Conservation (phyloP, 2,113 vertebrate species). For the Prinia subflava region DNA sequence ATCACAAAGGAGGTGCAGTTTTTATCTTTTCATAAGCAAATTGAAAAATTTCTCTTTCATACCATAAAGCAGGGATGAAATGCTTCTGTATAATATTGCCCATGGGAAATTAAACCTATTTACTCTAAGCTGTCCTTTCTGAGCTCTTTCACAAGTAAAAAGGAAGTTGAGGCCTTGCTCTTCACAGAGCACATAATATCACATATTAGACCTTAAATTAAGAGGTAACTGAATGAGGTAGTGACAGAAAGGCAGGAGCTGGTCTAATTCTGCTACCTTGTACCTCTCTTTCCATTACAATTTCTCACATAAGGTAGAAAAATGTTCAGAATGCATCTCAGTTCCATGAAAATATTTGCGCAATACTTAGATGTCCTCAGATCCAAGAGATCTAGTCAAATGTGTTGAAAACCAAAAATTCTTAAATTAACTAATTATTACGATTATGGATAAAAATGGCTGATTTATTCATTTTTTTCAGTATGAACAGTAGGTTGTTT, state of each 20-base stretch:
- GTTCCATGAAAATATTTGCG: neutral
- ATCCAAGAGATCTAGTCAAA: neutral
- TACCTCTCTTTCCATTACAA: neutral
- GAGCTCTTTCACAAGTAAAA: neutral
- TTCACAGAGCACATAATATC: neutral
- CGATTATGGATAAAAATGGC: neutral
- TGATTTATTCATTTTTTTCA: neutral
- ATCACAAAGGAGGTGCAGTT: neutral
- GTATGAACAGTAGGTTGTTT: neutral
- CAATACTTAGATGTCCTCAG: neutral
- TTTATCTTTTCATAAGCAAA: neutral
- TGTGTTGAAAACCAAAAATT: neutral
- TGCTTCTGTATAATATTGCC: neutral
- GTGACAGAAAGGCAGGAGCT: neutral
- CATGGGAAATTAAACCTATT: neutral
- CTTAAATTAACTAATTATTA: neutral
- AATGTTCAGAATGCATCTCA: neutral
- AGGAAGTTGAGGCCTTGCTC: neutral
- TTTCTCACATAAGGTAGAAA: neutral
- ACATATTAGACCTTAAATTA: neutral
- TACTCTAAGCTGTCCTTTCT: neutral
- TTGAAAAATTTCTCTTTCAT: neutral
- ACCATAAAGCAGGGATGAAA: neutral
- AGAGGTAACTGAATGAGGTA: neutral
- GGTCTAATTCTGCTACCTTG: neutral